Base-by-base conservation (phyloP, 1,140 invertebrate species). In the Monomorium pharaonis region DNA sequence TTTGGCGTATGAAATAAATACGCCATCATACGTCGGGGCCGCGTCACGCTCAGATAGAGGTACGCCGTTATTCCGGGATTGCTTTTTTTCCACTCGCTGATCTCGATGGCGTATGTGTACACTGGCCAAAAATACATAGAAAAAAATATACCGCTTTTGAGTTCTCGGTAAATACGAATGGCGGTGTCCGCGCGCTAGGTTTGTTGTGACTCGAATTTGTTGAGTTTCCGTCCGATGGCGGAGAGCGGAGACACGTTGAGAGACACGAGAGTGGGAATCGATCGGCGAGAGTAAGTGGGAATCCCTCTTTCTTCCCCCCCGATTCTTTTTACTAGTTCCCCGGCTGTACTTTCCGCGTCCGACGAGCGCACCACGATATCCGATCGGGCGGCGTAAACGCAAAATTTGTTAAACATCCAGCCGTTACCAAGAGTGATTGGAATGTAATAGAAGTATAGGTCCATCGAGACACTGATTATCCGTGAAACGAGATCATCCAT, bases 1-100 rank as follows among this genome's bases (percentile, higher is more conserved):
- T 90, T 86, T 88, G 86, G 69, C 84, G 76, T 86, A 90, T 88
- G 89, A 88, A 90, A 88, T 90, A 90, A 91, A 91, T 90, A 90
- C 89, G 60, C 84, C 84, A 88, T 88, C 78, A 88, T 90, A 88
- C 63, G 80, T 86, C 83, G 81, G 63, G 37, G 72, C 72, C 85
- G 65, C 72, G 81, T 51, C 56, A 60, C 86, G 85, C 24, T 54
- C 67, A 72, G 54, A 89, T 87, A 85, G 78, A 85, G 56, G 76
- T 75, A 62, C 60, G 30, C 70, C 58, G 84, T 62, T 88, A 90
- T 87, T 86, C 63, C 77, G 54, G 62, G 72, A 91, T 86, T 85
- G 84, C 80, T 86, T 90, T 91, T 90, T 90, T 90, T 85, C 77
- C 83, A 76, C 74, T 70, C 74, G 86, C 77, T 81, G 86, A 90